Evolutionary conservation across 2,797 vertebrate species (phyloP).

Genomic region (Pangasius sanitwongsei): DNA sequence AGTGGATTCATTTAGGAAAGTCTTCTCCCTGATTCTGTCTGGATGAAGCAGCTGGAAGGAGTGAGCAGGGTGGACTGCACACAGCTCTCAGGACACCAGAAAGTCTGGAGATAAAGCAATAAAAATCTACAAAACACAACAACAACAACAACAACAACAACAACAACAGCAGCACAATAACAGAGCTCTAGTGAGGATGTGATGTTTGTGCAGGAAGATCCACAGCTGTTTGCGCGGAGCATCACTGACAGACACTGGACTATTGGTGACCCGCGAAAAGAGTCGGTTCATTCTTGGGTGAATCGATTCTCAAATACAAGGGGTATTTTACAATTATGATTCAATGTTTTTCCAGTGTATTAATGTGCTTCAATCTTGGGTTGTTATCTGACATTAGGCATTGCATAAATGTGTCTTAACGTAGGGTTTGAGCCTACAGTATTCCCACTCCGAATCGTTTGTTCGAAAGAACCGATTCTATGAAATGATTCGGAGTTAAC

Average conservation of each 20-base stretch:
- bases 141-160: background rate
- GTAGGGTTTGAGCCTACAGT: background rate
- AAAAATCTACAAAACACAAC: background rate
- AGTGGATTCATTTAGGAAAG: background rate
- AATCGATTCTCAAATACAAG: background rate
- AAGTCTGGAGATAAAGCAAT: background rate
- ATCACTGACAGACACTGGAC: background rate
- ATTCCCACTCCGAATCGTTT: background rate
- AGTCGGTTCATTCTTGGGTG: background rate
- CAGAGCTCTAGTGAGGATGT: background rate
- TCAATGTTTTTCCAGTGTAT: background rate
- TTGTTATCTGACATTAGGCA: background rate
- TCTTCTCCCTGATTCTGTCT: background rate
- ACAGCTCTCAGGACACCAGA: background rate
- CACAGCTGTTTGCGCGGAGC: background rate
- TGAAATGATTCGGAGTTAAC: background rate
- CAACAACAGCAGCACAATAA: background rate
- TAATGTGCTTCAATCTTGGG: background rate
- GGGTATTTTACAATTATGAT: background rate
- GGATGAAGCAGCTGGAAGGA: background rate
- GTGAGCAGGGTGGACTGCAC: background rate
- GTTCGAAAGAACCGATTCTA: background rate
- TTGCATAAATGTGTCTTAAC: background rate
- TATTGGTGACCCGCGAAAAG: background rate
- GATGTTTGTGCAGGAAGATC: background rate